A percentile compares a stretch with the other conserved stretches of the same genome.
Conservation (phyloP, 2,888 invertebrate genomes). For the Ommatoiulus sabulosus region DNA sequence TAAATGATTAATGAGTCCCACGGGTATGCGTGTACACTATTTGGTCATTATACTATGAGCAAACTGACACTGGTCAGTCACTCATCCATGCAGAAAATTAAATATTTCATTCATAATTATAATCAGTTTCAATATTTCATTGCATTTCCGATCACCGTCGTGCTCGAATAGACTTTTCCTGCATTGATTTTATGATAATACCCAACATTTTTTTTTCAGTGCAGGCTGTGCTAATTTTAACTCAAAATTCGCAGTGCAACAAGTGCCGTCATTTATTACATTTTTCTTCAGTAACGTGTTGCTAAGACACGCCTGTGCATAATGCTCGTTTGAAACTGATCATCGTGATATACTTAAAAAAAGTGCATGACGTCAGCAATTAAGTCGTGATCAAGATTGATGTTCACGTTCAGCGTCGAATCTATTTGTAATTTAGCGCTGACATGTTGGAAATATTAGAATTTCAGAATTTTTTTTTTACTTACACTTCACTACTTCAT, state of each 20-base stretch:
- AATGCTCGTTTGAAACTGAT: constrained; percentile 11
- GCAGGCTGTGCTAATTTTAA: not conserved
- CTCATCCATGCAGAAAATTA: not conserved
- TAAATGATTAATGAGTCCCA: not conserved
- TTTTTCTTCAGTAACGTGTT: not conserved
- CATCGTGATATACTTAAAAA: not conserved
- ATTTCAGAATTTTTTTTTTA: not conserved
- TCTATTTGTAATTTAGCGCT: constrained; percentile 21
- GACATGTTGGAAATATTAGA: not conserved
- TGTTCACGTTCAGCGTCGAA: constrained; percentile 33
- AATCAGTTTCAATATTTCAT: not conserved
- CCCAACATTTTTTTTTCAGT: not conserved
- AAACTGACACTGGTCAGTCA: not conserved
- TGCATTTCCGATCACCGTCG: not conserved
- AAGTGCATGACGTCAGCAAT: constrained; percentile 37
- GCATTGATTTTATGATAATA: constrained; percentile 3
- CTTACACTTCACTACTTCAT: not conserved
- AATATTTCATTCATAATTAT: not conserved
- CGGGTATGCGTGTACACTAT: not conserved
- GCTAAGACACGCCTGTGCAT: constrained; percentile 28
- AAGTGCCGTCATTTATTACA: constrained; percentile 16
- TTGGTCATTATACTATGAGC: not conserved
- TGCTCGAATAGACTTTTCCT: not conserved
- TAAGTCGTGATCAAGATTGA: constrained; percentile 36
- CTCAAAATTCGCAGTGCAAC: not conserved